These are phyloP conservation scores for Sternotherus odoratus DNA, from an alignment of 2,797 vertebrate species.

Conservation along the genomic window DNA sequence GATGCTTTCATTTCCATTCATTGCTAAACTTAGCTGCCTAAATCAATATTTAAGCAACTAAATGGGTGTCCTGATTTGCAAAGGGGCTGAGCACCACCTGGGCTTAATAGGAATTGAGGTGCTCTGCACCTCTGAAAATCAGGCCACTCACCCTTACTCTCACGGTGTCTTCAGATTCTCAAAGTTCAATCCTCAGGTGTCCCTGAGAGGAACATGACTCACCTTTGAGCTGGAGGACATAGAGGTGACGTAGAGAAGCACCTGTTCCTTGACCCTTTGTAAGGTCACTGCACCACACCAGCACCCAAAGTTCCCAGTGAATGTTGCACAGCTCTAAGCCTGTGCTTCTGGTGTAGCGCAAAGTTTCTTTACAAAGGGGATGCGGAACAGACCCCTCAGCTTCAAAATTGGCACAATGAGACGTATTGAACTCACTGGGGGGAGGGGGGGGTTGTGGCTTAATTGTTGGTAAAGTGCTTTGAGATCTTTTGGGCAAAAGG, in stretches of 20 bases:
- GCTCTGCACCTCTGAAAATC: not conserved
- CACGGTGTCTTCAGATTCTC: not conserved
- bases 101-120: not conserved
- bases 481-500: rapidly evolving
- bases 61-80: not conserved
- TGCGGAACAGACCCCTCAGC: not conserved
- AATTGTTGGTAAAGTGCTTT: not conserved
- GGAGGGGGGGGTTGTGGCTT: rapidly evolving
- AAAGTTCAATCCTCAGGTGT: not conserved
- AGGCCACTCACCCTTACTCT: not conserved
- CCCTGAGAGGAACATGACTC: not conserved
- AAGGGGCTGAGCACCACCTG: not conserved
- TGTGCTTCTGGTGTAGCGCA: not conserved
- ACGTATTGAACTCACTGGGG: rapidly evolving
- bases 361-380: not conserved
- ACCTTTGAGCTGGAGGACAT: not conserved
- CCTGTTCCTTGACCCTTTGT: not conserved
- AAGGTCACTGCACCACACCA: not conserved
- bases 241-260: rapidly evolving
- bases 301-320: not conserved
- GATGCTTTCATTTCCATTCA: not conserved
- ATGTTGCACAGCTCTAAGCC: not conserved
- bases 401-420: not conserved
- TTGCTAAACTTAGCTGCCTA: not conserved
- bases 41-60: not conserved